Conservation (phyloP, 2,797 vertebrate genomes). For the Arrhamphus sclerolepis region DNA sequence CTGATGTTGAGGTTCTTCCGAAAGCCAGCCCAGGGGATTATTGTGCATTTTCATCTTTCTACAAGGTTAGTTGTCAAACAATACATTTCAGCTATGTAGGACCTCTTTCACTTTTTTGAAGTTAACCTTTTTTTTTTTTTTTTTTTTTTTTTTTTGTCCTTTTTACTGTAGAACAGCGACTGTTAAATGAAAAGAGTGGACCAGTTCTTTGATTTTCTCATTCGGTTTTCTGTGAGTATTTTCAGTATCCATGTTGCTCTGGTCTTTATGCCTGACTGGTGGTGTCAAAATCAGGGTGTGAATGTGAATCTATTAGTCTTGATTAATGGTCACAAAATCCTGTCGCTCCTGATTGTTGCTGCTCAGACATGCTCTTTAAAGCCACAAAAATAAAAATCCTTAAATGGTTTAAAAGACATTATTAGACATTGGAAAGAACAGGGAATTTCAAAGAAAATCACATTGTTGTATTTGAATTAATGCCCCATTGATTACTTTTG, state of each 20-base stretch:
- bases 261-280: conserved; percentile 42
- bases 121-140: conserved; percentile 6
- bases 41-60: not conserved
- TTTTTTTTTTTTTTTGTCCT: not conserved
- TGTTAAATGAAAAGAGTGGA: conserved; percentile 2
- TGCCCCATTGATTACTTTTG: too few species aligned
- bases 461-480: too few species aligned
- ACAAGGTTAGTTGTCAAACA: not conserved
- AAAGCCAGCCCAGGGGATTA: conserved; percentile 2
- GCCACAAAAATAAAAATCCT: too few species aligned
- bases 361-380: conserved; percentile 8
- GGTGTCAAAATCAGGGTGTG: conserved; percentile 62
- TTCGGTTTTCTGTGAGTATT: conserved; percentile 18
- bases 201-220: conserved; percentile 6
- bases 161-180: not conserved
- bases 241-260: conserved; percentile 27
- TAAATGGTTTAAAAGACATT: not conserved
- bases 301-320: conserved; percentile 74
- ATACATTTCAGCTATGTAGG: not conserved
- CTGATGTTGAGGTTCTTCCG: conserved; percentile 18
- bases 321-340: conserved; percentile 65
- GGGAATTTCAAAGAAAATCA: too few species aligned
- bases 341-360: conserved; percentile 45
- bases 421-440: too few species aligned
- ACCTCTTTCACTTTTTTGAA: not conserved